A percentile compares a stretch with the other conserved stretches of the same genome.
Conservation (phyloP, 2,113 vertebrate species). For the Lipophrys pholis region DNA sequence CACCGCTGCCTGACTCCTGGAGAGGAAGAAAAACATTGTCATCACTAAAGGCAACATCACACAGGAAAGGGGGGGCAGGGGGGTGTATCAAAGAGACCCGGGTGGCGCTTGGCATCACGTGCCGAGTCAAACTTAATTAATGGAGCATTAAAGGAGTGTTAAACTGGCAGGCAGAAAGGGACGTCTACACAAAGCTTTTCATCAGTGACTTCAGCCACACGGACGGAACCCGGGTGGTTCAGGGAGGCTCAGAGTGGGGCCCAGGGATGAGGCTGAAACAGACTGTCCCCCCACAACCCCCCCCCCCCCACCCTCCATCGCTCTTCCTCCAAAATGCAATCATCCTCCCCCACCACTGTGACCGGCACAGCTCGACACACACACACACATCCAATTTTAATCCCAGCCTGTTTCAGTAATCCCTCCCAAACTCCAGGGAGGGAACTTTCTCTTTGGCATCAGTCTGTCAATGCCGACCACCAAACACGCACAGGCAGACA, state of each 20-base stretch:
- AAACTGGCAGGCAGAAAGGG: constrained; percentile 9
- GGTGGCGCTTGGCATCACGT: constrained; percentile 12
- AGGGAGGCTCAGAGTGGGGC: constrained; percentile 38
- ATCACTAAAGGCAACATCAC: not conserved
- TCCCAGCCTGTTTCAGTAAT: constrained; percentile 73
- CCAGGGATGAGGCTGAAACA: constrained; percentile 44
- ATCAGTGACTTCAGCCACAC: constrained; percentile 38
- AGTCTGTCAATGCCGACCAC: constrained; percentile 52
- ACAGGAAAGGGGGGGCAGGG: not conserved
- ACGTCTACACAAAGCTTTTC: constrained; percentile 25
- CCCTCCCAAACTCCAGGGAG: constrained; percentile 54
- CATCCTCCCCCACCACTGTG: constrained; percentile 56
- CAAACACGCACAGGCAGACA: constrained; percentile 3
- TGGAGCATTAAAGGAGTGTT: constrained; percentile 17
- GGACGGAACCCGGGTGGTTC: constrained; percentile 1
- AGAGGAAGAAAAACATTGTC: constrained; percentile 14
- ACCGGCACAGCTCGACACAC: constrained; percentile 20
- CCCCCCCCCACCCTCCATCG: constrained; percentile 16
- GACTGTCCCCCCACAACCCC: constrained; percentile 26
- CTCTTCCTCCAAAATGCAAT: constrained; percentile 52
- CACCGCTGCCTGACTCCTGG: constrained; percentile 94
- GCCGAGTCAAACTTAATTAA: constrained; percentile 45
- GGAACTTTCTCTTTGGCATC: constrained; percentile 71
- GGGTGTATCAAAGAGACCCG: not conserved
- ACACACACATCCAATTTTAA: constrained; percentile 52